Evolutionary conservation across 2,797 vertebrate species (phyloP).

Genomic region (Threskiornis aethiopicus): DNA sequence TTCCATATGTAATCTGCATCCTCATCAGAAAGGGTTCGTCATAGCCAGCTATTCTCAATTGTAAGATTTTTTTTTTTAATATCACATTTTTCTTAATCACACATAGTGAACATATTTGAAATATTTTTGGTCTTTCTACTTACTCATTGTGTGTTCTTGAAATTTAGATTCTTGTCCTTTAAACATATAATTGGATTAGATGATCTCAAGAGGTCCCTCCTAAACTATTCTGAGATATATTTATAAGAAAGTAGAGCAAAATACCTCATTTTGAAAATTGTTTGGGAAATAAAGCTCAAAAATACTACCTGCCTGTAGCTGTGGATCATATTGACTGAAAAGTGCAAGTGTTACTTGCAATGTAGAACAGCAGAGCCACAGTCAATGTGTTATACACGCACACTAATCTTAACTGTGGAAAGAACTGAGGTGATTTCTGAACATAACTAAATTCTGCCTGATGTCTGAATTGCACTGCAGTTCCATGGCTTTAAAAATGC

Average conservation of each 20-base stretch:
- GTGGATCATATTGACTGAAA: background rate
- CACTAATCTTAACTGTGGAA: background rate
- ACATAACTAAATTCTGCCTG: background rate
- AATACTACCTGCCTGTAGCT: background rate
- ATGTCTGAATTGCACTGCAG: background rate
- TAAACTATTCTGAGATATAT: background rate
- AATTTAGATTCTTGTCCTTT: background rate
- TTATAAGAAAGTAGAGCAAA: background rate
- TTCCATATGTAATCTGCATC: background rate
- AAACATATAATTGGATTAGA: background rate
- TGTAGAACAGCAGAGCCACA: background rate
- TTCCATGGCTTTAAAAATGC: background rate
- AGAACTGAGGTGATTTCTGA: background rate
- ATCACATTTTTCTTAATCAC: background rate
- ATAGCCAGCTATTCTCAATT: background rate
- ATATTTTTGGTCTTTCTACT: background rate
- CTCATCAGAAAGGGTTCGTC: background rate
- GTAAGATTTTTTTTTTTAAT: background rate
- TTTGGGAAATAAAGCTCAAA: background rate
- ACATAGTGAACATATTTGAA: fast-evolving
- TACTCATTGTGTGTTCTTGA: background rate
- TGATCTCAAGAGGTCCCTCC: background rate
- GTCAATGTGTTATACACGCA: background rate
- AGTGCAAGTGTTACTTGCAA: background rate
- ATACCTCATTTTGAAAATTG: background rate